Base-by-base conservation (phyloP, 1,140 invertebrate species). In the Zeugodacus cucurbitae region DNA sequence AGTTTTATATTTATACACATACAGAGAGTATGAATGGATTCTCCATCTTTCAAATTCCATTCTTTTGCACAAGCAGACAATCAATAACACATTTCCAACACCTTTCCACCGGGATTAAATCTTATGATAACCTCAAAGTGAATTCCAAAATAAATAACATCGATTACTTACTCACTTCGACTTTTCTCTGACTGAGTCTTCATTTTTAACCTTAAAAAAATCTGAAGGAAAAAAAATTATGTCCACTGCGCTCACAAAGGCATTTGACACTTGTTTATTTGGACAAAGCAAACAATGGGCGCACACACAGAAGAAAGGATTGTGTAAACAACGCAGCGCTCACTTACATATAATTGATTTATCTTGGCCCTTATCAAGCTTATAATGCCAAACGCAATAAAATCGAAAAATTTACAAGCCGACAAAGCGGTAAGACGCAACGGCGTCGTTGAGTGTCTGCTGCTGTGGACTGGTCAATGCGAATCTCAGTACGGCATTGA, bases 331-430 rank as follows among this genome's bases (percentile, higher is more conserved):
- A 10, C 8, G 64, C 14, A 32, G 29, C 29, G 3, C 29, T 67
- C 64, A 67, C 26, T 67, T 67, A 5, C 64, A 67, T 34, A 67
- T 67, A 67, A 67, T 67, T 67, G 64, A 67, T 67, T 67, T 67
- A 67, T 67, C 11, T 67, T 67, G 11, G 64, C 64, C 64, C 64
- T 67, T 67, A 67, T 67, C 64, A 67, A 67, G 14, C 29, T 67
- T 29, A 67, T 67, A 67, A 67, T 34, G 29, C 26, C 26, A 32
- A 67, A 67, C 11, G 64, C 64, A 32, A 67, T 67, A 67, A 67
- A 29, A 67, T 67, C 8, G 26, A 26, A 20, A 67, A 34, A 34
- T 32, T 32, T 67, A 34, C 26, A 67, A 67, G 26, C 3, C 10
- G 14, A 0, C 32, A 34, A 29, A 32, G 0, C 64, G 32, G 26